These are phyloP conservation scores for Melanostoma mellinum DNA, from an alignment of 2,888 invertebrate genomes.

Conservation along the genomic window DNA sequence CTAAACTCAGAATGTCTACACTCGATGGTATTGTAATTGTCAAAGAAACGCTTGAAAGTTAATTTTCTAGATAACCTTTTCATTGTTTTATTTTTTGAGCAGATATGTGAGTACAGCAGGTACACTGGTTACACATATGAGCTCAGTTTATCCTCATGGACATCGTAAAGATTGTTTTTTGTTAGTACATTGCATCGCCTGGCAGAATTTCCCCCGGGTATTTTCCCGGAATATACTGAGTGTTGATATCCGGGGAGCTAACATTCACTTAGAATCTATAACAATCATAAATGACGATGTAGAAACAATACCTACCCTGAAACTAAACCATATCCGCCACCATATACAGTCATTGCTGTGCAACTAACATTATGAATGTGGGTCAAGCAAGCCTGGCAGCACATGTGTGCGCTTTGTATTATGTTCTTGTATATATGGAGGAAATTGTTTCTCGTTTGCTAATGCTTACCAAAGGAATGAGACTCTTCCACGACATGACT, in stretches of 20 bases:
- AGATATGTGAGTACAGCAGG: constrained; percentile 1
- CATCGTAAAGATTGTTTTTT: constrained; percentile 48
- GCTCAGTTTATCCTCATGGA: constrained; percentile 26
- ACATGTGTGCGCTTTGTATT: constrained; percentile 33
- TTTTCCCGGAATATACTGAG: constrained; percentile 40
- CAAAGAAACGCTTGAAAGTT: constrained; percentile 54
- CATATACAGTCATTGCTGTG: neutral
- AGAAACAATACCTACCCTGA: constrained; percentile 46
- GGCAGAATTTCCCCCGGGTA: constrained; percentile 24
- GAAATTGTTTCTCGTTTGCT: constrained; percentile 20
- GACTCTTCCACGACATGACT: constrained; percentile 7
- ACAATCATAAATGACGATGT: constrained; percentile 53
- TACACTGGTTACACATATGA: neutral
- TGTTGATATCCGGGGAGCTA: constrained; percentile 42
- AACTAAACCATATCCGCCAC: constrained; percentile 3
- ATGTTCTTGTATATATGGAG: constrained; percentile 4
- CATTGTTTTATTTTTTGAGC: constrained; percentile 36
- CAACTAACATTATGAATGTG: constrained; percentile 13
- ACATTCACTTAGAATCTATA: constrained; percentile 64
- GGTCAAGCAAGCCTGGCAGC: constrained; percentile 22
- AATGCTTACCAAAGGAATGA: constrained; percentile 24
- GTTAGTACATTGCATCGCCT: constrained; percentile 8
- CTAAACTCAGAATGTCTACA: neutral
- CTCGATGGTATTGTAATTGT: constrained; percentile 38
- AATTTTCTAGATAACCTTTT: constrained; percentile 59